Evolutionary conservation across 2,888 invertebrate species (phyloP).

Genomic region (Apamea monoglypha): DNA sequence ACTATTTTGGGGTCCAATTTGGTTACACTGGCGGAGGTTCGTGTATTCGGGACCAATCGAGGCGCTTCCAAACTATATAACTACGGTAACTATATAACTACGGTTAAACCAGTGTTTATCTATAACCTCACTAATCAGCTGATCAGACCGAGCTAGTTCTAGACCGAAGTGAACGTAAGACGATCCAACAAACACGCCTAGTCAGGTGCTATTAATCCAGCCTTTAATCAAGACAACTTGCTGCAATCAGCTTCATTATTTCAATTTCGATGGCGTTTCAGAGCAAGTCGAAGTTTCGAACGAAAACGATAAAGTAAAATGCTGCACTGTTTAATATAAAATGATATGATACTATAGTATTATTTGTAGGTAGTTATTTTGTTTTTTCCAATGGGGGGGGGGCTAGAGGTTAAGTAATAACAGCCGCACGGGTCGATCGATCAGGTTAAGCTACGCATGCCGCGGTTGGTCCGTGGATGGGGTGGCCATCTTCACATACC

Average conservation of each 20-base stretch:
- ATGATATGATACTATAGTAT: background rate
- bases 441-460: too few relatives aligned
- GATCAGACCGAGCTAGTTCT: conserved; percentile 25
- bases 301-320: background rate
- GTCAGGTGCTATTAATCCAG: conserved; percentile 76
- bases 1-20: background rate
- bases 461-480: too few relatives aligned
- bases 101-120: background rate
- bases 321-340: background rate
- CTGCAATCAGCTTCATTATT: conserved; percentile 78
- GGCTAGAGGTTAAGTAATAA: too few relatives aligned
- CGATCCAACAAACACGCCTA: conserved; percentile 62
- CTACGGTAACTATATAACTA: too few relatives aligned
- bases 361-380: background rate
- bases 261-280: conserved; percentile 67
- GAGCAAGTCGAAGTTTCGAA: conserved; percentile 26
- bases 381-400: background rate
- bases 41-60: background rate
- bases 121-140: conserved; percentile 33
- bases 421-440: too few relatives aligned
- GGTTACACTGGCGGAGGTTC: background rate
- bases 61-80: background rate
- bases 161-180: conserved; percentile 43
- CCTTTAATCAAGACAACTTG: conserved; percentile 81
- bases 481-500: too few relatives aligned